A percentile compares a stretch with the other conserved stretches of the same genome.
Conservation (phyloP, 2,797 vertebrate genomes). For the Bradypodion pumilum region DNA sequence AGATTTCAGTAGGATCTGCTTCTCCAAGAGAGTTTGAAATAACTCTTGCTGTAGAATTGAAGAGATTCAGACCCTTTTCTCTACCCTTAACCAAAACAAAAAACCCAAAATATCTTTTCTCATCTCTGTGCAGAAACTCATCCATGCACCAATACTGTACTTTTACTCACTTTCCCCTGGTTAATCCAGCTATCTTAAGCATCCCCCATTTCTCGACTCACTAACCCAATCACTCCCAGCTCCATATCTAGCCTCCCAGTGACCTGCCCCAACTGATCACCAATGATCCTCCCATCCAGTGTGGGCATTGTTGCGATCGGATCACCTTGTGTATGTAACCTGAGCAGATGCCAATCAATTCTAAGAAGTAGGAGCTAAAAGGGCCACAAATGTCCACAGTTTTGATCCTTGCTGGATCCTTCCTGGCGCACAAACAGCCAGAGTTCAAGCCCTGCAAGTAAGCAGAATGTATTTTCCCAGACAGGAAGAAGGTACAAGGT, state of each 20-base stretch:
- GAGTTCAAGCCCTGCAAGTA: background rate
- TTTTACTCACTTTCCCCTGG: background rate
- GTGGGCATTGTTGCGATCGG: background rate
- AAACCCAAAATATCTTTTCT: background rate
- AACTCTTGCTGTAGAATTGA: background rate
- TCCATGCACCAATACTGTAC: background rate
- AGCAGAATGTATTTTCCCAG: background rate
- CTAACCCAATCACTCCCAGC: background rate
- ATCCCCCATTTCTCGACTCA: background rate
- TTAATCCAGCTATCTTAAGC: background rate
- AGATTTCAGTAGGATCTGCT: no score
- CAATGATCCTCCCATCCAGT: background rate
- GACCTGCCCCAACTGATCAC: conserved; percentile 4
- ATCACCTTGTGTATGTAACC: conserved; percentile 21
- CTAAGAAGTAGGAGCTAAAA: conserved; percentile 10
- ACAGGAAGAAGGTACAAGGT: background rate
- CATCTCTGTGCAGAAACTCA: background rate
- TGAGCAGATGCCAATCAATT: background rate
- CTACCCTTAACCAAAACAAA: background rate
- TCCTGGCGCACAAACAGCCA: background rate
- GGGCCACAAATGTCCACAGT: background rate
- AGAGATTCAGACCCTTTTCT: background rate
- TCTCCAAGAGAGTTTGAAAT: background rate
- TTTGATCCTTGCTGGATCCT: background rate
- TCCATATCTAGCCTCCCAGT: background rate